phyloP scores from a whole-genome alignment of 2,797 vertebrate genomes.

The Graptemys geographica region DNA sequence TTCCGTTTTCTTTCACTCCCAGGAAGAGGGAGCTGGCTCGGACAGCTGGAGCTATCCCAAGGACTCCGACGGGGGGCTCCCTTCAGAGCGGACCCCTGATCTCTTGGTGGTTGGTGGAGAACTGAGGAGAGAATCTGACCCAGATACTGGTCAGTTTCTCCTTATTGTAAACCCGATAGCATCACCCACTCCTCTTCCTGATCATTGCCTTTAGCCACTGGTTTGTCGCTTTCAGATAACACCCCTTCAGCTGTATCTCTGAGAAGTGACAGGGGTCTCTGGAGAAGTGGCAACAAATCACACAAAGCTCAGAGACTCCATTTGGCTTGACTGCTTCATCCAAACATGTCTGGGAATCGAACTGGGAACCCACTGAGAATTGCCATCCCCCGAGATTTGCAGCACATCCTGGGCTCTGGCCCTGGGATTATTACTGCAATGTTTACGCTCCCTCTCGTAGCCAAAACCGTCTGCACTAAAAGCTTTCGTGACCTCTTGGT shows the following conservation, averaged over 20 bases:
- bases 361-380: slow-evolving; percentile 10
- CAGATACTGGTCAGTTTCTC: slow-evolving; percentile 54
- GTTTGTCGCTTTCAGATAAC: not conserved
- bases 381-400: not conserved
- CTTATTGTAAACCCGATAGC: fast-evolving
- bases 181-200: not conserved
- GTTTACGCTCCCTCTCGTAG: not conserved
- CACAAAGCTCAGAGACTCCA: not conserved
- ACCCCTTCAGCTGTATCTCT: not conserved
- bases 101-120: slow-evolving; percentile 74
- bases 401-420: not conserved
- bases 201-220: not conserved
- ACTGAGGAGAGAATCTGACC: slow-evolving; percentile 26
- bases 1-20: slow-evolving; percentile 96
- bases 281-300: slow-evolving; percentile 35
- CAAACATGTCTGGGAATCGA: slow-evolving; percentile 52
- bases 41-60: slow-evolving; percentile 79
- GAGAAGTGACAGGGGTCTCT: slow-evolving; percentile 6
- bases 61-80: slow-evolving; percentile 66
- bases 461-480: not conserved
- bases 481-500: not conserved
- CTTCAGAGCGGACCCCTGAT: slow-evolving; percentile 68
- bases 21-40: slow-evolving; percentile 85
- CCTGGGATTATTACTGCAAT: not conserved
- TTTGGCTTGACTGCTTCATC: slow-evolving; percentile 38